phyloP scores from a whole-genome alignment of 1,140 invertebrate genomes.

The Drosophila simulans region DNA sequence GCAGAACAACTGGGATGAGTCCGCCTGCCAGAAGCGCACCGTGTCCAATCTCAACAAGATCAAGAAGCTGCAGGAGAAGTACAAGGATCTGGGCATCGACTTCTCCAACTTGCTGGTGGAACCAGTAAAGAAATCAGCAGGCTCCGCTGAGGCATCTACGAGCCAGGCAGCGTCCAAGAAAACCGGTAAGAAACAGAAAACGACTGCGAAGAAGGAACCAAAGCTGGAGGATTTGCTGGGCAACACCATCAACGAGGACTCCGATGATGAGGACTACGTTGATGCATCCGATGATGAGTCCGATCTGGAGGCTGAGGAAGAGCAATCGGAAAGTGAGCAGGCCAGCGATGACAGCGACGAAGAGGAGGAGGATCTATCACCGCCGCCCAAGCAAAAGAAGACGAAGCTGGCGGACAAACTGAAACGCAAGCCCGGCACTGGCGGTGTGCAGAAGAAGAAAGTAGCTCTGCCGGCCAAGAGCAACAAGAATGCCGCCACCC shows the following conservation, averaged over 20 bases:
- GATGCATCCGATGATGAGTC: conserved; percentile 42
- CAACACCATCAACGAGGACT: conserved; percentile 77
- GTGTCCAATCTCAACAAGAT: conserved; percentile 57
- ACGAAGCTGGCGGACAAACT: conserved; percentile 44
- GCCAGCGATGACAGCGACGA: conserved; percentile 46
- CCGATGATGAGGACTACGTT: conserved; percentile 76
- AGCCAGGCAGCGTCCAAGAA: conserved; percentile 30
- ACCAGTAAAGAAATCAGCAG: conserved; percentile 44
- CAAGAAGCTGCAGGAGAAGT: conserved; percentile 66
- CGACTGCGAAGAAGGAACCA: conserved; percentile 38
- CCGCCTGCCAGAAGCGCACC: conserved; percentile 72
- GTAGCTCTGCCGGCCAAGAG: conserved; percentile 2
- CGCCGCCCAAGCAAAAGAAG: conserved; percentile 44
- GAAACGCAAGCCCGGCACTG: conserved; percentile 67
- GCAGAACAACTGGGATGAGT: conserved; percentile 72
- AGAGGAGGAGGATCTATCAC: conserved; percentile 19
- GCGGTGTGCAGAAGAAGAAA: conserved; percentile 69
- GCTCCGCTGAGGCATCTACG: conserved; percentile 3
- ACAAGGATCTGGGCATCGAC: conserved; percentile 72
- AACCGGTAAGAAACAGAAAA: conserved; percentile 15
- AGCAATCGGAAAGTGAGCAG: conserved; percentile 11
- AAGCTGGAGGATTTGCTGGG: conserved; percentile 72
- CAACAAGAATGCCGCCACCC: conserved; percentile 35
- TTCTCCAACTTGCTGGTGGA: conserved; percentile 58
- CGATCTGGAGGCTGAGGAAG: conserved; percentile 13